Evolutionary conservation across 1,140 invertebrate genomes (phyloP), one percentile per base, ranked within the genome.

Genomic region (Lepidurus packardi): DNA sequence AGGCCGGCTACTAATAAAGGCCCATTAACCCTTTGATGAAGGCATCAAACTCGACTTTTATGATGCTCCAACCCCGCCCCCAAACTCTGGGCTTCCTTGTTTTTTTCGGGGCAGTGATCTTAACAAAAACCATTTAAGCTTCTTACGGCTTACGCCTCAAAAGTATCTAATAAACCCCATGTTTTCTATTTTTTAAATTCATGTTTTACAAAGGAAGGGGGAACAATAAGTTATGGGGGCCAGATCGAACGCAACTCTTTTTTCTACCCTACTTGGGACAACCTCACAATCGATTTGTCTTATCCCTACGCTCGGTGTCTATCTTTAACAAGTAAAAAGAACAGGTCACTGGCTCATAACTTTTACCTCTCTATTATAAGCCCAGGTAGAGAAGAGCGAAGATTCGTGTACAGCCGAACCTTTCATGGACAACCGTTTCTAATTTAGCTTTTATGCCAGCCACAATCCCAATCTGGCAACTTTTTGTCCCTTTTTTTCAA

Each of bases 21-120:
- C 53, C 53, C 53, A 65, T 65, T 65, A 65, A 65, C 53, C 53
- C 53, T 65, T 65, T 65, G 53, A 65, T 65, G 53, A 65, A 65
- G 53, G 53, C 53, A 65, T 65, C 53, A 65, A 65, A 65, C 53
- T 65, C 53, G 53, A 65, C 53, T 65, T 65, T 65, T 65, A 65
- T 65, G 53, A 65, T 65, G 53, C 53, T 65, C 16, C 53, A 65
- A 65, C 53, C 53, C 53, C 53, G 53, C 53, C 53, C 53, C 53
- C 53, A 65, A 65, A 16, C 53, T 65, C 53, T 65, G 16, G 53
- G 53, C 53, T 65, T 4, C 53, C 53, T 65, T 65, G 2, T 65
- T 65, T 21, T 65, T 65, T 65, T 65, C 7, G 53, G 6, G 16
- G 53, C 21, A 3, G 7, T n/a, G 53, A 65, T 65, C n/a, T 65